phyloP scores from a whole-genome alignment of 2,113 vertebrate species.

The Melanotaenia duboulayi region DNA sequence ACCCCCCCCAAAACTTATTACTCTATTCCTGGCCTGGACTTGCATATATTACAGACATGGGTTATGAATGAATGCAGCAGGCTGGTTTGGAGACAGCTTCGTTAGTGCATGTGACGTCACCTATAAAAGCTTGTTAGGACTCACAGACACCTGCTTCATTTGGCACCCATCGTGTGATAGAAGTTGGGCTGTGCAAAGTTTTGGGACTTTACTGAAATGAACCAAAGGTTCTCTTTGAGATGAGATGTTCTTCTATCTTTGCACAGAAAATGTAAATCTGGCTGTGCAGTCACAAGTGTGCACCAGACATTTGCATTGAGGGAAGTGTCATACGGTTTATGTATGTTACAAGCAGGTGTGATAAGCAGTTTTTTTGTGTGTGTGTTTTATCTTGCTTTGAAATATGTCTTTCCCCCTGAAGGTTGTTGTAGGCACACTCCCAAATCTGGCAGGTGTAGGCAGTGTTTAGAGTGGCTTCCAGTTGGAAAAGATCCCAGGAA shows the following conservation, averaged over 20 bases:
- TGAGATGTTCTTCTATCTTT: background rate
- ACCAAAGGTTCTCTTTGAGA: conserved; percentile 7
- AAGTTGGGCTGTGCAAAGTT: conserved; percentile 46
- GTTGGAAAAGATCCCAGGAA: conserved; percentile 55
- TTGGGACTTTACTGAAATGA: conserved; percentile 13
- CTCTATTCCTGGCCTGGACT: conserved; percentile 62
- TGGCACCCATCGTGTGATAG: conserved; percentile 56
- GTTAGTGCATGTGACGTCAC: conserved; percentile 77
- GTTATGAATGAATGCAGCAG: conserved; percentile 71
- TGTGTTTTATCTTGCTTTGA: conserved; percentile 48
- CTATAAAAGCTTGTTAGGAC: conserved; percentile 74
- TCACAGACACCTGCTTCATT: conserved; percentile 77
- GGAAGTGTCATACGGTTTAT: conserved; percentile 1
- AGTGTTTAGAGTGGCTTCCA: conserved; percentile 64
- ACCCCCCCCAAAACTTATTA: conserved; percentile 39
- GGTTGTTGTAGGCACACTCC: conserved; percentile 35
- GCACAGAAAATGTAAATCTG: background rate
- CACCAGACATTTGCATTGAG: background rate
- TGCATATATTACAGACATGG: conserved; percentile 80
- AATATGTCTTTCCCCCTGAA: conserved; percentile 34
- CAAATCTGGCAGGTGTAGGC: conserved; percentile 47
- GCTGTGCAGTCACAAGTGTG: conserved; percentile 14
- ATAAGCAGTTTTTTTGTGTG: conserved; percentile 41
- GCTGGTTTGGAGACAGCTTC: conserved; percentile 71
- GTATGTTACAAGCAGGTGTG: conserved; percentile 39